Base-by-base conservation (phyloP, 2,113 vertebrate genomes). In the Chinchilla lanigera region DNA sequence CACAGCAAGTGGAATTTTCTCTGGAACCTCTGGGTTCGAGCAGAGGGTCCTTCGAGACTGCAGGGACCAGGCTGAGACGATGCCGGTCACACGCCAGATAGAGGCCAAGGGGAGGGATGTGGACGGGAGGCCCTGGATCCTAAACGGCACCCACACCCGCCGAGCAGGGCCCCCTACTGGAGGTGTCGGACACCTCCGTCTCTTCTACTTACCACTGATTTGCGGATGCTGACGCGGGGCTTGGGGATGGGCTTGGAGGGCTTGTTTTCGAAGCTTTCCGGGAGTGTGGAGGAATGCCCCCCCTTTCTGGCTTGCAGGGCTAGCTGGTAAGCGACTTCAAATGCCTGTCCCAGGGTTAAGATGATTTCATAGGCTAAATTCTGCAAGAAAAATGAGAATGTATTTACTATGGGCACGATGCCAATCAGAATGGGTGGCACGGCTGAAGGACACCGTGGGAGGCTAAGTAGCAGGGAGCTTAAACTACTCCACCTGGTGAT, bases 351-450 rank as follows among this genome's bases (percentile, higher is more conserved):
- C 85, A 99, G 99, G 0, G 99, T 99, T 96, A 99, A 98, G 99
- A 99, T 99, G 98, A 99, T 99, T 99, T 99, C 99, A 0, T 99
- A 99, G 89, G 99, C 99, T 99, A 99, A 98, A 98, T 99, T 99
- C 99, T 99, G 99, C 73, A 98, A 98, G 22, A 92, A 96, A 93
- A 96, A 96, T 50, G 85, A 89, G 97, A 71, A 54, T 30, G 63
- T 50, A 63, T 89, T 98, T 94, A 67, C 30, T 20, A 58, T 0
- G 1, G 58, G 52, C 10, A 1, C 35, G 8, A 4, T 7, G 44
- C 13, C 38, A 52, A 3, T 3, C 14, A 92, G 83, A 94, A 94
- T 19, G 24, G 44, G 71, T 56, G 24, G 83, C 4, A 33, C 5
- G 67, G 87, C 80, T 71, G 61, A 92, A 71, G 86, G 24, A 3